Evolutionary conservation across 2,797 vertebrate species (phyloP), one percentile per base, ranked within the genome.

Genomic region (Anabas testudineus): DNA sequence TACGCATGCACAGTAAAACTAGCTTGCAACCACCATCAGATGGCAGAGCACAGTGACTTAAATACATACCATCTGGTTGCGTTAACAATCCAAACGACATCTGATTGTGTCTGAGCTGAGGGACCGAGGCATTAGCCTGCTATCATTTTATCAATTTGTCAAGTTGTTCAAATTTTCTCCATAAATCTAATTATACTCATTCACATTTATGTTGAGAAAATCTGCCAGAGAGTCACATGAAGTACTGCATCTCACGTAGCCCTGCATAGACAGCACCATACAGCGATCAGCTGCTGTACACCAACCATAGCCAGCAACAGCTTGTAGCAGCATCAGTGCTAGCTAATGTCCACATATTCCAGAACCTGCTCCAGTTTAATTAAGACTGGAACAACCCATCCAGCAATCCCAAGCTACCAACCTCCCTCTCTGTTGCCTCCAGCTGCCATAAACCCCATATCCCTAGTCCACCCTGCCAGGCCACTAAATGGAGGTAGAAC

Each of bases 11-110:
- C 62, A 69, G 52, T 63, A 68, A 81, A 83, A 61, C 53, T 67
- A 48, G 54, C 69, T 47, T 56, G 67, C 61, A 86, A 72, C 73
- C 62, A 74, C 61, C 65, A 72, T 87, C 78, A 84, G 78, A 84
- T 76, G 78, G 86, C 70, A 84, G 64, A 80, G 61, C 67, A 71
- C 60, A 53, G 52, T 24, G 77, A 82, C 82, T 84, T 87, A 88
- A 86, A 85, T 67, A 81, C 79, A 84, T 39, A 82, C 89, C 88
- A 92, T 90, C 87, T 90, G 85, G 80, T 68, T 74, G 69, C 76
- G 79, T 86, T 83, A 81, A 53, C 65, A 86, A 78, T 83, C 81
- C 78, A 87, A 87, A 84, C 74, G 66, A 85, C 78, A 76, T 88
- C 67, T 81, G 82, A 89, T 85, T 74, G 89, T 74, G 74, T 46